Base-by-base conservation (phyloP, 1,140 invertebrate genomes). In the Asobara japonica region DNA sequence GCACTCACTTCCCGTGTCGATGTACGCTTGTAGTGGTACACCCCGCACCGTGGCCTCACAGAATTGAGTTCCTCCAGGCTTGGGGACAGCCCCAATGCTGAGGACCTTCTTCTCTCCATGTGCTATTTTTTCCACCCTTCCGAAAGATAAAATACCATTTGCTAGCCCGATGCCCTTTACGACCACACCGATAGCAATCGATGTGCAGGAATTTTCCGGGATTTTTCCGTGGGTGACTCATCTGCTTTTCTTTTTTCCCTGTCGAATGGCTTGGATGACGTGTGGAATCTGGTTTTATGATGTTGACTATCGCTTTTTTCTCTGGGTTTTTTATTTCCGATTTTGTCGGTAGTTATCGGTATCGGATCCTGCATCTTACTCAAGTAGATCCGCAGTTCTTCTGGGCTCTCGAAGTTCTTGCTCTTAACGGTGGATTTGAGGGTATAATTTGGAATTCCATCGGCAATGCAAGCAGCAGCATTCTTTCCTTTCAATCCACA, bases 1-100 rank as follows among this genome's bases (percentile, higher is more conserved):
- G 20, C 73, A 74, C 27, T 71, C 30, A 64, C 73, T 68, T 22
- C 73, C 73, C 2, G 11, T 20, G 16, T 74, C 73, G 13, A 74
- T 51, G 36, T 74, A 74, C 7, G 73, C 69, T 30, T 25, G 51
- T 18, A 68, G n/a, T 18, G n/a, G 7, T 1, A 31, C 33, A 64
- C 65, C 65, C 18, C 71, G 66, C 16, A 74, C n/a, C 10, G 71
- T 20, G 1, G 73, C 73, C 10, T 71, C 65, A 6, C 67, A 69
- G 6, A 74, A 16, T 41, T 18, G 48, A n/a, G 31, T 36, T 5
- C 27, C 64, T 30, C 18, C 65, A 4, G 13, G 33, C 22, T 20
- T 62, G 29, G 27, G 73, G 13, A 20, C 20, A 16, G 22, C 18
- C 2, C 69, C 73, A 11, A 74, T 71, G 18, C 13, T 68, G 5